phyloP scores from a whole-genome alignment of 2,888 invertebrate genomes.

The Tyria jacobaeae region DNA sequence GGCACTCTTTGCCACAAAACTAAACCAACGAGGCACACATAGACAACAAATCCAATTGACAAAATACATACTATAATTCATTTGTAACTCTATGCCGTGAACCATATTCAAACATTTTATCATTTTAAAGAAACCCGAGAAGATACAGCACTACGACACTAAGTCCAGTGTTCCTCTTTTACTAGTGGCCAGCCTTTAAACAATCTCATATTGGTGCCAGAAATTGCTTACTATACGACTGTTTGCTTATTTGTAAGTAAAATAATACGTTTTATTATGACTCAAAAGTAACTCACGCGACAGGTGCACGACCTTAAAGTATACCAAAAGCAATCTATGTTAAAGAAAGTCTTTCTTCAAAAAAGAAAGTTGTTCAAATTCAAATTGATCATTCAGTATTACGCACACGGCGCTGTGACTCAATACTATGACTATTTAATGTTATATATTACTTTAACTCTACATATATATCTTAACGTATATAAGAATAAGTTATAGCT shows the following conservation, averaged over 20 bases:
- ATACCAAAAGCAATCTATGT: conserved; percentile 20
- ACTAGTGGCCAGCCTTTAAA: too few relatives aligned
- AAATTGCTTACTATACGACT: not conserved
- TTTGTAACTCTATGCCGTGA: too few relatives aligned
- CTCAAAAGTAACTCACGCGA: conserved; percentile 10
- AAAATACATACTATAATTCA: too few relatives aligned
- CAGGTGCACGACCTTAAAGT: conserved; percentile 35
- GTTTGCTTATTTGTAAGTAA: not conserved
- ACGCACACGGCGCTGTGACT: not conserved
- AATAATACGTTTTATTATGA: conserved; percentile 2
- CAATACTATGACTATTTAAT: not conserved
- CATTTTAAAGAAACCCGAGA: too few relatives aligned
- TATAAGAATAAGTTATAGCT: too few relatives aligned
- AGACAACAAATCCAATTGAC: too few relatives aligned
- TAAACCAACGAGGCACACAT: too few relatives aligned
- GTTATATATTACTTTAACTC: not conserved
- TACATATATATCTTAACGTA: not conserved
- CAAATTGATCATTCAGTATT: conserved; percentile 19
- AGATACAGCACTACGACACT: not conserved
- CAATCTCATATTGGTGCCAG: not conserved
- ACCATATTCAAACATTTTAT: too few relatives aligned
- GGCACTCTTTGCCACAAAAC: too few relatives aligned
- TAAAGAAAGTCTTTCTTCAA: conserved; percentile 38
- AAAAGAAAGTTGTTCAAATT: conserved; percentile 29
- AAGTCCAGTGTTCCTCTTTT: too few relatives aligned